phyloP scores from a whole-genome alignment of 1,140 invertebrate species.

The Hypothenemus hampei region DNA sequence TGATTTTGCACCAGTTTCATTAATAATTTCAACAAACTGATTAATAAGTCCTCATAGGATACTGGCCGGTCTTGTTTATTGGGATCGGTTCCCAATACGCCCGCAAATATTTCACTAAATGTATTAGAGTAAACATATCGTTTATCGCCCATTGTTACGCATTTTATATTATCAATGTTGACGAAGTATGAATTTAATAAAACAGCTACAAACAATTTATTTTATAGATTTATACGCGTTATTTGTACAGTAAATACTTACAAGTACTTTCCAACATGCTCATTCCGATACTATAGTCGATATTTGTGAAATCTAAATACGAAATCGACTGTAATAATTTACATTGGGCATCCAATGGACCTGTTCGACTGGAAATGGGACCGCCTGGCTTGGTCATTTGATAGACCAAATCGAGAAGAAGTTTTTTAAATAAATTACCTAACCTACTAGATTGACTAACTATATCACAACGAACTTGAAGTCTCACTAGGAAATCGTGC shows the following conservation, averaged over 20 bases:
- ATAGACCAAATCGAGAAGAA: slow-evolving; percentile 65
- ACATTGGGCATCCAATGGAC: slow-evolving; percentile 79
- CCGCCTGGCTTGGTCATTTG: slow-evolving; percentile 66
- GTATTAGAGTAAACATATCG: slow-evolving; percentile 42
- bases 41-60: slow-evolving; percentile 63
- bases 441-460: slow-evolving; percentile 52
- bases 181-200: slow-evolving; percentile 57
- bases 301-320: slow-evolving; percentile 60
- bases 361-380: slow-evolving; percentile 62
- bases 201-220: slow-evolving; percentile 42
- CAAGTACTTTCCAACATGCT: slow-evolving; percentile 71
- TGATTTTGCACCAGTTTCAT: slow-evolving; percentile 66
- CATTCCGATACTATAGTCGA: slow-evolving; percentile 66
- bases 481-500: slow-evolving; percentile 64
- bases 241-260: too few species aligned
- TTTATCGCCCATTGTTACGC: slow-evolving; percentile 46
- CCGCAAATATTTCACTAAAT: slow-evolving; percentile 64
- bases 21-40: slow-evolving; percentile 60
- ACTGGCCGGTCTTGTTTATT: slow-evolving; percentile 54
- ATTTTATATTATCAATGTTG: slow-evolving; percentile 55
- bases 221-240: background rate
- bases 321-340: slow-evolving; percentile 64
- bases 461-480: slow-evolving; percentile 66
- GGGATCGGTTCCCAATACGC: slow-evolving; percentile 57
- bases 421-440: slow-evolving; percentile 61